Percentiles rank a stretch among this genome's conserved stretches.
Evolutionary conservation across 2,797 vertebrate genomes (phyloP).

Genomic region (Petrocephalus sullivani): DNA sequence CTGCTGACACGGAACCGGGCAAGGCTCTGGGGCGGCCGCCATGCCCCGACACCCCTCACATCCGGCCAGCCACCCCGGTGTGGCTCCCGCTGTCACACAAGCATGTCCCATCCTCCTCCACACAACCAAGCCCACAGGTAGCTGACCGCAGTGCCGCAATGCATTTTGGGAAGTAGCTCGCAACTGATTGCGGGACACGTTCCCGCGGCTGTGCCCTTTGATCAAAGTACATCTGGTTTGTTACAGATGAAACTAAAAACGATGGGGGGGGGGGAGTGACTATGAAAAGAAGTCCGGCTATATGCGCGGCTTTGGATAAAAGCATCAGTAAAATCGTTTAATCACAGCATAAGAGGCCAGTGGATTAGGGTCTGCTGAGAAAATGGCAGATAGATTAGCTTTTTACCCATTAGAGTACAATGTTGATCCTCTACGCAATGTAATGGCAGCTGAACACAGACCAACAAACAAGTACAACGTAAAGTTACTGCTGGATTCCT

Average conservation of each 20-base stretch:
- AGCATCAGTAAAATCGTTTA: constrained; percentile 55
- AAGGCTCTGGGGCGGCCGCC: not conserved
- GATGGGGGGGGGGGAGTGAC: constrained; percentile 36
- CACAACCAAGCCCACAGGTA: not conserved
- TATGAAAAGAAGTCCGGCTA: not conserved
- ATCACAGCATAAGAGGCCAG: constrained; percentile 44
- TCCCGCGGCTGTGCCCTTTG: constrained; percentile 54
- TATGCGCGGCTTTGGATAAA: constrained; percentile 52
- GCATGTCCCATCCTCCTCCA: not conserved
- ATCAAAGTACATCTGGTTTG: constrained; percentile 63
- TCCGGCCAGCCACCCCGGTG: not conserved
- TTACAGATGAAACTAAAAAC: constrained; percentile 48
- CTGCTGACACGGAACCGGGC: constrained; percentile 11
- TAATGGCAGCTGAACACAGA: constrained; percentile 38
- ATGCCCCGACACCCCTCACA: not conserved
- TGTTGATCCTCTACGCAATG: constrained; percentile 30
- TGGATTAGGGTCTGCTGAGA: constrained; percentile 41
- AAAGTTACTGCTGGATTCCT: constrained; percentile 23
- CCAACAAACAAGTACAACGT: constrained; percentile 35
- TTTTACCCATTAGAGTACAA: constrained; percentile 36
- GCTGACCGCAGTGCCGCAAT: not conserved
- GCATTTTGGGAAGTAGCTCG: not conserved
- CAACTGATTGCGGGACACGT: constrained; percentile 36
- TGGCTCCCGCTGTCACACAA: not conserved
- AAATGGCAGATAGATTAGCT: constrained; percentile 43